phyloP scores from a whole-genome alignment of 2,113 vertebrate genomes.

The Ctenomys sociabilis region DNA sequence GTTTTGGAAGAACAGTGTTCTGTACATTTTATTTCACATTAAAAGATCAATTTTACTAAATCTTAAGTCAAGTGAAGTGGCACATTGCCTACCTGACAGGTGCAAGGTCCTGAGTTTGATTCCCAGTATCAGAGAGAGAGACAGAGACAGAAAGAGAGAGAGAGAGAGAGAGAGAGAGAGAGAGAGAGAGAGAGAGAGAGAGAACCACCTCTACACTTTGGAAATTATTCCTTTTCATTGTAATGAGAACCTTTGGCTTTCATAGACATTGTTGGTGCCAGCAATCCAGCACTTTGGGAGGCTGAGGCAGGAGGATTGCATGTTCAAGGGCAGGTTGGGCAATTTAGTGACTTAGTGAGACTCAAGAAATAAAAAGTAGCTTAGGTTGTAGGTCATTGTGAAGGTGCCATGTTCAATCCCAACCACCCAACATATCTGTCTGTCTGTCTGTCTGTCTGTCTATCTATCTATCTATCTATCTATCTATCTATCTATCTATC shows the following conservation, averaged over 20 bases:
- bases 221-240: constrained; percentile 52
- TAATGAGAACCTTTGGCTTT: constrained; percentile 55
- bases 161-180: no score
- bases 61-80: neutral
- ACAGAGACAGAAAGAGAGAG: no score
- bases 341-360: neutral
- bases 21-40: neutral
- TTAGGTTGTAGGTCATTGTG: neutral
- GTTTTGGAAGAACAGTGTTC: neutral
- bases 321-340: neutral
- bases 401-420: neutral
- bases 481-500: no score
- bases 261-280: neutral
- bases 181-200: no score
- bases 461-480: no score
- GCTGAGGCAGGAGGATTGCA: neutral
- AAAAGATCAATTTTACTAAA: neutral
- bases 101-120: no score
- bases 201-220: constrained; percentile 56
- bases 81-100: no score
- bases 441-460: no score
- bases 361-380: neutral
- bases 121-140: no score
- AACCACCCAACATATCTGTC: neutral
- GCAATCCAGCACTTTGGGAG: neutral